Evolutionary conservation across 2,113 vertebrate genomes (phyloP).

Genomic region (Jacana jacana): DNA sequence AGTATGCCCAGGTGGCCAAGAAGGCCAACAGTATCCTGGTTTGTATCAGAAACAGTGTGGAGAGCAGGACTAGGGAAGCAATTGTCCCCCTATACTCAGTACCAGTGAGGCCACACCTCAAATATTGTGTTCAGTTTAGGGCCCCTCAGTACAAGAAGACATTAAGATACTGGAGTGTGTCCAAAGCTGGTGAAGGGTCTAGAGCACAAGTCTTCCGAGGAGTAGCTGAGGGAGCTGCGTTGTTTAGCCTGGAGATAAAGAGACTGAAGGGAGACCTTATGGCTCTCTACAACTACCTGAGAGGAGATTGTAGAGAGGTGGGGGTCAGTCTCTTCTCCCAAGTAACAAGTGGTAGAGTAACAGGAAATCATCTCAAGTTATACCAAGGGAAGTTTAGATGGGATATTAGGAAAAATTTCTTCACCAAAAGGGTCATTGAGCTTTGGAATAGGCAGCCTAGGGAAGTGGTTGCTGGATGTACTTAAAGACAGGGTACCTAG

Average conservation of each 20-base stretch:
- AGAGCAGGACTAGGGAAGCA: background rate
- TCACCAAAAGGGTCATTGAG: too few species aligned
- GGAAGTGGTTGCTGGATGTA: background rate
- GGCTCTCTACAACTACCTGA: background rate
- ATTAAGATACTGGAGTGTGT: accelerated
- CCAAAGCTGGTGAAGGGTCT: background rate
- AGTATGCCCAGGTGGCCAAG: background rate
- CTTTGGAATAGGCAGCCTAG: background rate
- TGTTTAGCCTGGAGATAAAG: background rate
- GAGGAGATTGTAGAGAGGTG: background rate
- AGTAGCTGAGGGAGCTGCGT: accelerated
- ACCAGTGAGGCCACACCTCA: accelerated
- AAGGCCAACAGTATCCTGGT: background rate
- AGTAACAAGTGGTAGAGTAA: background rate
- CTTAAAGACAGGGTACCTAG: background rate
- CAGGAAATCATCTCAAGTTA: background rate
- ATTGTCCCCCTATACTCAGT: accelerated
- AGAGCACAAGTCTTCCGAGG: too few species aligned
- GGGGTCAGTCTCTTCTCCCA: background rate
- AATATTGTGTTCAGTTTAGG: too few species aligned
- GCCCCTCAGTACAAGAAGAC: background rate
- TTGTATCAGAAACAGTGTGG: background rate
- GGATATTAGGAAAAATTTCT: too few species aligned
- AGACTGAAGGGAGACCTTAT: background rate
- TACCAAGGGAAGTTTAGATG: background rate